Conservation (phyloP, 1,140 invertebrate genomes). For the Pseudoatta argentina region DNA sequence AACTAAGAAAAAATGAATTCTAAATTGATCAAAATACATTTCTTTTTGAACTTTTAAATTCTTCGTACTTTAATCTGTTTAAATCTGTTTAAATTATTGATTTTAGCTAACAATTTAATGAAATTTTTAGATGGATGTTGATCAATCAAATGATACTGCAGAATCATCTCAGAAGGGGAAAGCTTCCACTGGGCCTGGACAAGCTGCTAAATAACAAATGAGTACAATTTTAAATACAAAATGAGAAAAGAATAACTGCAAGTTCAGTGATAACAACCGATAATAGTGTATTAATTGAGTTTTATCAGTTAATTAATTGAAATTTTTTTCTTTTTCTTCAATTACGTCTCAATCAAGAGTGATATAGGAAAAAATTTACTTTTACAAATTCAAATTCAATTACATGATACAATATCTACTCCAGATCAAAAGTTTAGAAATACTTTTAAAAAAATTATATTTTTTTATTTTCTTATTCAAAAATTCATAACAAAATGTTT, state of each 20-base stretch:
- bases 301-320: slow-evolving; percentile 22
- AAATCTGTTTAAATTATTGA: slow-evolving; percentile 23
- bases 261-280: slow-evolving; percentile 63
- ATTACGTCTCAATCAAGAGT: slow-evolving; percentile 12
- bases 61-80: slow-evolving; percentile 4
- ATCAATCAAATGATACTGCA: slow-evolving; percentile 81
- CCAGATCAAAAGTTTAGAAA: too few species aligned
- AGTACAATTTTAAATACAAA: slow-evolving; percentile 75
- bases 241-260: slow-evolving; percentile 74
- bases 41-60: not conserved
- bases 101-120: slow-evolving; percentile 44
- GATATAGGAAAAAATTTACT: slow-evolving; percentile 8
- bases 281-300: slow-evolving; percentile 64
- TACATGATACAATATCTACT: not conserved
- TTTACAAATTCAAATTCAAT: slow-evolving; percentile 22
- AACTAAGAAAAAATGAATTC: not conserved
- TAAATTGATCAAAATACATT: not conserved
- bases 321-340: slow-evolving; percentile 31
- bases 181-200: slow-evolving; percentile 77
- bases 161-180: slow-evolving; percentile 84
- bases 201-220: slow-evolving; percentile 84
- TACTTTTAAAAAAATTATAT: too few species aligned
- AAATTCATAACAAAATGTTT: too few species aligned
- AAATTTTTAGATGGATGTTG: slow-evolving; percentile 83
- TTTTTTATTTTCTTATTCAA: too few species aligned